These are phyloP conservation scores for Tetraodon nigroviridis DNA, from an alignment of 2,113 vertebrate species.

Conservation along the genomic window DNA sequence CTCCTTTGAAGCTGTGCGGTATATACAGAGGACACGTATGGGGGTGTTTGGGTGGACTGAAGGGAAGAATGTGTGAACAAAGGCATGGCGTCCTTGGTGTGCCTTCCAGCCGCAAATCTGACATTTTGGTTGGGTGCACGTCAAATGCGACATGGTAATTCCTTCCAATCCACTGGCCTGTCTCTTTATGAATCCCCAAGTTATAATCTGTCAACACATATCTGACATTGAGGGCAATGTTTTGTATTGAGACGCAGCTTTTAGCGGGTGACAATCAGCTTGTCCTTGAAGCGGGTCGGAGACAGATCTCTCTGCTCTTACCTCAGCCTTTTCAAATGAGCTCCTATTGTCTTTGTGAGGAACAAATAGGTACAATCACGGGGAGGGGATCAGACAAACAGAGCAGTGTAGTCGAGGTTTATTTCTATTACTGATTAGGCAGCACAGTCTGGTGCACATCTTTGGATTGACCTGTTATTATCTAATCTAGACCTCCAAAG, in stretches of 20 bases:
- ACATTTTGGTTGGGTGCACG: constrained; percentile 48
- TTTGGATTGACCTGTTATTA: constrained; percentile 1
- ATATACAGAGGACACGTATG: constrained; percentile 14
- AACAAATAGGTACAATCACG: constrained; percentile 52
- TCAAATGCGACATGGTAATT: constrained; percentile 42
- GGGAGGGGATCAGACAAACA: constrained; percentile 30
- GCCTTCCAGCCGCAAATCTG: constrained; percentile 29
- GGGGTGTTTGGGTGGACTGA: constrained; percentile 11
- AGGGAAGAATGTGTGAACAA: constrained; percentile 35
- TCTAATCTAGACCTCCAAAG: constrained; percentile 24
- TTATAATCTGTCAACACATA: constrained; percentile 60
- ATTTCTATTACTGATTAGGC: constrained; percentile 43
- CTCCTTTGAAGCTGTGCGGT: not conserved
- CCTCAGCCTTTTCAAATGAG: constrained; percentile 49
- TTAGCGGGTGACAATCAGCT: constrained; percentile 53
- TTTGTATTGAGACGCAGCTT: constrained; percentile 42
- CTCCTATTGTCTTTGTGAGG: constrained; percentile 48
- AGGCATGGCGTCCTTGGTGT: constrained; percentile 51
- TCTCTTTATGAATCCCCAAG: constrained; percentile 55
- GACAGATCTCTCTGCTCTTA: constrained; percentile 31
- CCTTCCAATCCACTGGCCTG: constrained; percentile 42
- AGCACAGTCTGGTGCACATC: constrained; percentile 33
- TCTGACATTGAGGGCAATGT: constrained; percentile 42
- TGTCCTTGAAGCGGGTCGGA: constrained; percentile 46
- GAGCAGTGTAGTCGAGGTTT: constrained; percentile 28